Evolutionary conservation across 2,113 vertebrate genomes (phyloP), one percentile per base, ranked within the genome.

Genomic region (Marmota flaviventris): DNA sequence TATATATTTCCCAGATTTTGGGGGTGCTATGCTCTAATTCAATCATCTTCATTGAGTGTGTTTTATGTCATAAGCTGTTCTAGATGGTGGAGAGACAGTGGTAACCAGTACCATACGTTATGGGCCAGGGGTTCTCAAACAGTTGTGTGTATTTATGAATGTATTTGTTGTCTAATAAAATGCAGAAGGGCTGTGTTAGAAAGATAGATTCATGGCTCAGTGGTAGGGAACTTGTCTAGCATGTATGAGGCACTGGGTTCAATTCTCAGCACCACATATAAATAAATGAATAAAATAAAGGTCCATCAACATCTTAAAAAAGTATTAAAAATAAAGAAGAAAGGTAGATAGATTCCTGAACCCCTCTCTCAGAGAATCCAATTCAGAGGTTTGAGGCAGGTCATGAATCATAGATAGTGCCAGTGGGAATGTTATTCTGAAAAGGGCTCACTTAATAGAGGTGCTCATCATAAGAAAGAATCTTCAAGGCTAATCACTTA

Each of bases 381-480:
- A 88, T 85, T 95, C 42, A 91, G 29, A 93, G 9, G 39, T 61
- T 95, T 93, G 34, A 24, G 22, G 25, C 20, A 93, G 48, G 13
- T 90, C n/a, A 70, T 39, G 63, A 95, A 96, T 83, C 92, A 72
- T 42, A 78, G 37, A 32, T 56, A 90, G 34, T 97, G 56, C 16
- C 95, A 89, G 42, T 83, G 27, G 27, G 18, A 90, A 73, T 79
- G 12, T 93, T 90, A 85, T 88, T 61, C 32, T 82, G 72, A 85
- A 76, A 75, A 70, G 39, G 37, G 27, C 34, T 95, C 25, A 75
- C 45, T 95, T 94, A 65, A 91, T 27, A 97, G 27, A 96, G 29
- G 58, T 93, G 48, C 10, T 72, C 78, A 73, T 88, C 92, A 91
- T 37, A 93, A 65, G 67, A 37, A 75, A 73, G 81, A 87, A 95